Conservation (phyloP, 2,113 vertebrate species). For the Baryphthengus martii region DNA sequence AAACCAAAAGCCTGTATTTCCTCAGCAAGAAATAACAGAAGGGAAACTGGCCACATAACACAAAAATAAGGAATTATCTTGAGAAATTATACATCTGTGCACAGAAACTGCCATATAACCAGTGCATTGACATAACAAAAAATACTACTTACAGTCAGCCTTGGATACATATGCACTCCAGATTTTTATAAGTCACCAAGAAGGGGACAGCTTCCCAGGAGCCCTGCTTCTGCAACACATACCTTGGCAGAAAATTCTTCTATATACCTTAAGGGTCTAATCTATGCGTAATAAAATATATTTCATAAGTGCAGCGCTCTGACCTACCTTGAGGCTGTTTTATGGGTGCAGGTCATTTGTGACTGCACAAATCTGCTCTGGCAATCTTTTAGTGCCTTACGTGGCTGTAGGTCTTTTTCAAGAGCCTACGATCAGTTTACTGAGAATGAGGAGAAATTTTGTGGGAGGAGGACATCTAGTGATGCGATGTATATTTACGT, state of each 20-base stretch:
- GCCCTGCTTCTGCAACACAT: neutral
- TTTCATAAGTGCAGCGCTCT: neutral
- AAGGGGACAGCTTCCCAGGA: neutral
- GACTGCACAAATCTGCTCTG: neutral
- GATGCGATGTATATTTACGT: neutral
- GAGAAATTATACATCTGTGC: neutral
- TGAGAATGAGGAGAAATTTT: neutral
- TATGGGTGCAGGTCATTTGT: fast-evolving
- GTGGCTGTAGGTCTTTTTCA: neutral
- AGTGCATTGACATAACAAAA: neutral
- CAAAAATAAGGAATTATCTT: neutral
- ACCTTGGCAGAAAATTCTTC: neutral
- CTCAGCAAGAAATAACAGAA: neutral
- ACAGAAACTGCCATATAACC: neutral
- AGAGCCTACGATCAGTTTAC: neutral
- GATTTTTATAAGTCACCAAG: neutral
- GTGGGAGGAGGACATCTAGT: conserved; percentile 62
- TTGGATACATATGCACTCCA: neutral
- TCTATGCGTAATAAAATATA: neutral
- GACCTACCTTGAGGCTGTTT: neutral
- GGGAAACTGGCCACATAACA: neutral
- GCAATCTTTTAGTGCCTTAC: neutral
- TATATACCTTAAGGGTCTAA: neutral
- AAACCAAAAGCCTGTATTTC: neutral
- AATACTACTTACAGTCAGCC: neutral